phyloP scores from a whole-genome alignment of 2,113 vertebrate species.

The Nestor notabilis region DNA sequence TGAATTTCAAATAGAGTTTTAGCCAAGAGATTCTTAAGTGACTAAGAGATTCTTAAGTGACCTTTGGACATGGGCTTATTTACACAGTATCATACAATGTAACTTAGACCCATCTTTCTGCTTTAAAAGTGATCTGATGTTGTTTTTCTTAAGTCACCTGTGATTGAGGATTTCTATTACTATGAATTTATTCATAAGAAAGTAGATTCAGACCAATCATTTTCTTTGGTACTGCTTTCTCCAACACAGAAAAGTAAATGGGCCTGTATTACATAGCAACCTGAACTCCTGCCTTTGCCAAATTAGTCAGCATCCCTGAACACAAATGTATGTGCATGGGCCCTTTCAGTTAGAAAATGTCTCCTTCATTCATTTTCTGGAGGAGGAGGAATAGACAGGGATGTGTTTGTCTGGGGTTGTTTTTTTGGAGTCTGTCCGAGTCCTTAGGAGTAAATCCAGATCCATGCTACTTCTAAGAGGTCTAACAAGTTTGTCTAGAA shows the following conservation, averaged over 20 bases:
- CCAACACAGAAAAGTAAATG: background rate
- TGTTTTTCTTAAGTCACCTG: background rate
- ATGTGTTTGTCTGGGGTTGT: background rate
- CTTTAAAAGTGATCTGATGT: background rate
- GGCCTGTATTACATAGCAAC: fast-evolving
- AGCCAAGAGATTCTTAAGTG: background rate
- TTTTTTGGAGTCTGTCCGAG: background rate
- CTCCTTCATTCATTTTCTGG: background rate
- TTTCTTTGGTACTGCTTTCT: background rate
- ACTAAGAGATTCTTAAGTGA: background rate
- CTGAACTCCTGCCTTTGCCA: background rate
- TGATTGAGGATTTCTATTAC: background rate
- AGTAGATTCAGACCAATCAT: background rate
- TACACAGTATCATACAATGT: background rate
- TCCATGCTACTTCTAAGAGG: background rate
- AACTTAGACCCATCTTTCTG: background rate
- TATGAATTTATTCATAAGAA: background rate
- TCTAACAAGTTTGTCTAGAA: background rate
- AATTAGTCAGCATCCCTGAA: fast-evolving
- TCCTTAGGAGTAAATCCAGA: background rate
- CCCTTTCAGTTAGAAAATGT: background rate
- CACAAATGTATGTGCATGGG: fast-evolving
- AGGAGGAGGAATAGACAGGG: fast-evolving
- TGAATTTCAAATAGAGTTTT: background rate
- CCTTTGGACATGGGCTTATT: background rate